Percentiles rank a stretch among this genome's conserved stretches.
These are phyloP conservation scores for Microtus montanus DNA, from an alignment of 2,113 vertebrate species.

Conservation along the genomic window DNA sequence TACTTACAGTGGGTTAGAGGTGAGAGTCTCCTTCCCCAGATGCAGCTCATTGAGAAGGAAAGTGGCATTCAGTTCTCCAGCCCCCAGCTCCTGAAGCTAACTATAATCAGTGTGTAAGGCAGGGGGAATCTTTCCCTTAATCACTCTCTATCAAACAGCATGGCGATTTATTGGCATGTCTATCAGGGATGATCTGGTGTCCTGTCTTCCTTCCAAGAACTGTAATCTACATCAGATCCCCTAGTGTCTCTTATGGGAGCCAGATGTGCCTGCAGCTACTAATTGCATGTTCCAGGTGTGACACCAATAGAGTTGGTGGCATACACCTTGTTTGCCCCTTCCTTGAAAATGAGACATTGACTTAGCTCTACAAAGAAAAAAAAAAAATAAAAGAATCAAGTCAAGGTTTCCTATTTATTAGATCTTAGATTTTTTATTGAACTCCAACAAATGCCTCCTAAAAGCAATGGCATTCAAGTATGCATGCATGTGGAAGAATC, in stretches of 20 bases:
- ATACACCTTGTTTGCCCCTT: too few species aligned
- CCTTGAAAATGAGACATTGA: neutral
- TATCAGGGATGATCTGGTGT: conserved; percentile 39
- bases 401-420: accelerated
- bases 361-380: neutral
- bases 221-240: neutral
- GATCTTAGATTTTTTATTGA: neutral
- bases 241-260: neutral
- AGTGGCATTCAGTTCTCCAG: neutral
- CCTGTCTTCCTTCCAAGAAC: conserved; percentile 6
- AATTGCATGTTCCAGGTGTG: neutral
- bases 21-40: neutral
- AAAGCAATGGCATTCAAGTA: neutral
- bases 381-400: neutral
- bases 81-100: neutral
- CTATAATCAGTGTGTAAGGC: neutral
- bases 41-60: neutral
- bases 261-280: neutral
- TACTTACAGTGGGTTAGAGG: neutral
- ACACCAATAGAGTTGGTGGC: neutral
- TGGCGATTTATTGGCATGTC: conserved; percentile 45
- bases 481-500: neutral
- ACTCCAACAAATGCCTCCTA: neutral
- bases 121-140: conserved; percentile 23
- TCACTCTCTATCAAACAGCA: conserved; percentile 35